Base-by-base conservation (phyloP, 2,888 invertebrate genomes). In the Steinernema hermaphroditum region DNA sequence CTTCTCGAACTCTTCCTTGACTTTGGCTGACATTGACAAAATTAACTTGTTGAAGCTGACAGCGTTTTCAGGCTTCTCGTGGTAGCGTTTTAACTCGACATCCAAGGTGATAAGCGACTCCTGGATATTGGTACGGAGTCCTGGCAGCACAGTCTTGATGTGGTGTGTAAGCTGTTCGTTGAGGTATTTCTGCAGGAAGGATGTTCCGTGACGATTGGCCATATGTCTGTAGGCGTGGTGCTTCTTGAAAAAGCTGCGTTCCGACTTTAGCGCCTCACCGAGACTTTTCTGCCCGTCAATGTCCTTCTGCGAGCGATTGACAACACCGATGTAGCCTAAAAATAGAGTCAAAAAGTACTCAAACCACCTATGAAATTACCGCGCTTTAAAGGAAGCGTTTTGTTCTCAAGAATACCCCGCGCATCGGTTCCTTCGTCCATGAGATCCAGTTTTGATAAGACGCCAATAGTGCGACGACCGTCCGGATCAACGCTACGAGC, bases 381-480 rank as follows among this genome's bases (percentile, higher is more conserved):
- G 19, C 37, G 44, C 16, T 68, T 68, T 4, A 68, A 12, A 19
- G 9, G 41, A 22, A 68, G 44, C 14, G 41, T 41, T 37, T 71
- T 71, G 22, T 50, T 50, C 57, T 14, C 69, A 1, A 71, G 22
- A 24, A 69, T 41, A 19, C 69, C 69, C n/a, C 27, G 22, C 2
- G 24, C 71, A 41, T 71, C 50, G 2, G 71, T 71, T 1, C 71
- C 71, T 19, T 24, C 37, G 50, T 71, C 71, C 71, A 71, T 71
- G 22, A 71, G 57, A 34, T 71, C 71, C 24, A 71, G 37, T 27
- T 71, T 71, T 4, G 71, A 70, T 32, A 71, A 8, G n/a, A 71
- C 71, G 24, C 57, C 57, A 19, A 71, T 44, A 2, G 71, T 71
- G n/a, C 71, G 70, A n/a, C 69, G 32, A 19, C 71, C 72, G 9